These are phyloP conservation scores for Dipodomys stephensi DNA, from an alignment of 2,113 vertebrate species.

Conservation along the genomic window DNA sequence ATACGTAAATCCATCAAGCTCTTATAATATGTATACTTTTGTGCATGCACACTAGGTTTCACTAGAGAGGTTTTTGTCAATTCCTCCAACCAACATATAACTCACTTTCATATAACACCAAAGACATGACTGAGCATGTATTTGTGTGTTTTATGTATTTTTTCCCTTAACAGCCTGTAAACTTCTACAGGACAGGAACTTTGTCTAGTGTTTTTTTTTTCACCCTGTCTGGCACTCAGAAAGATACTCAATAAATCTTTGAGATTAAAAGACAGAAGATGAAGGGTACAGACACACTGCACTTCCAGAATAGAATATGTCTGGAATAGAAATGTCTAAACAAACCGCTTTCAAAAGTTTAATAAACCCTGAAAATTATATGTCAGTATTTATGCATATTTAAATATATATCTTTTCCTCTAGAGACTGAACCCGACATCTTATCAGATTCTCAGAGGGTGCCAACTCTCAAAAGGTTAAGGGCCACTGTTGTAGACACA, in stretches of 20 bases:
- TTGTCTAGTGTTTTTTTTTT: background rate
- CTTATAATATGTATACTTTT: background rate
- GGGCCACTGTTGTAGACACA: background rate
- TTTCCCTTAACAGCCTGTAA: background rate
- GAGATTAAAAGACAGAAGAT: background rate
- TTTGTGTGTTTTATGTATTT: slow-evolving; percentile 14
- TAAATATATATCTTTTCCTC: background rate
- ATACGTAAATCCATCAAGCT: background rate
- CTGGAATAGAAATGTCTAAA: slow-evolving; percentile 38
- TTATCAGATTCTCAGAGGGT: background rate
- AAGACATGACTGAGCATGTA: background rate
- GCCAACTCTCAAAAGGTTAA: background rate
- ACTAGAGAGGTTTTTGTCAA: background rate
- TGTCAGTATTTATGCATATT: background rate
- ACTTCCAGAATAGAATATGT: background rate
- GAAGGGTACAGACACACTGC: background rate
- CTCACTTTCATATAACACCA: background rate
- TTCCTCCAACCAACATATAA: background rate
- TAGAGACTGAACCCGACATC: background rate
- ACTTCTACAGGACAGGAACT: background rate
- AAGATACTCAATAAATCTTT: background rate
- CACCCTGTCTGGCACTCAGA: background rate
- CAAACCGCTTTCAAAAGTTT: background rate
- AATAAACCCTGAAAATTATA: background rate
- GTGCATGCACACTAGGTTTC: background rate